Base-by-base conservation (phyloP, 2,113 vertebrate genomes). In the Triplophysa tibetana region DNA sequence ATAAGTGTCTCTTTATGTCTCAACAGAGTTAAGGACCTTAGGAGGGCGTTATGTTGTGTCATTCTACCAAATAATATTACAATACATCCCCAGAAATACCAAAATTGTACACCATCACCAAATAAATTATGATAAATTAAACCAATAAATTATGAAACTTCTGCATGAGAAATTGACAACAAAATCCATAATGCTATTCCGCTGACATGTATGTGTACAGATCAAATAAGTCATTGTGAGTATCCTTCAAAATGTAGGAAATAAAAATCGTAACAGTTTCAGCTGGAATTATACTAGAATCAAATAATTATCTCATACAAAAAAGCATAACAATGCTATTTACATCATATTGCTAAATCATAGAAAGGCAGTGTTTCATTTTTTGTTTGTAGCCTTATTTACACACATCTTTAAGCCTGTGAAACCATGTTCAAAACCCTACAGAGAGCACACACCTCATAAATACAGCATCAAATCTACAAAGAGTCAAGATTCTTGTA, bases 61-160 rank as follows among this genome's bases (percentile, higher is more conserved):
- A 88, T 92, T 92, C 93, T 93, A 94, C 93, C 93, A 93, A 94
- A 95, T 93, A 93, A 94, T 93, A 95, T 96, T 96, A 96, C 95
- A 96, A 93, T 95, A 95, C 94, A 96, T 95, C 94, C 95, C 95
- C 95, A 93, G 92, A 92, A 93, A 95, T 95, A 95, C 92, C 95
- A 65, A 95, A 96, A 94, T 94, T 95, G 94, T 96, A 95, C 92
- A 95, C 94, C 93, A 94, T 94, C 94, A 95, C 95, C 93, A 96
- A 98, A 98, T 98, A 97, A 97, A 98, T 98, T 98, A 96, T 94
- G 96, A 97, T 98, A 98, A 98, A 98, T 97, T 98, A 98, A 97
- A 97, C 94, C 94, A 97, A 98, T 98, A 98, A 98, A 98, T 98
- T 97, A 98, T 95, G 95, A 94, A 97, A 96, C 94, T 95, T 96